Evolutionary conservation across 2,888 invertebrate genomes (phyloP).

Genomic region (Bellardia bayeri): DNA sequence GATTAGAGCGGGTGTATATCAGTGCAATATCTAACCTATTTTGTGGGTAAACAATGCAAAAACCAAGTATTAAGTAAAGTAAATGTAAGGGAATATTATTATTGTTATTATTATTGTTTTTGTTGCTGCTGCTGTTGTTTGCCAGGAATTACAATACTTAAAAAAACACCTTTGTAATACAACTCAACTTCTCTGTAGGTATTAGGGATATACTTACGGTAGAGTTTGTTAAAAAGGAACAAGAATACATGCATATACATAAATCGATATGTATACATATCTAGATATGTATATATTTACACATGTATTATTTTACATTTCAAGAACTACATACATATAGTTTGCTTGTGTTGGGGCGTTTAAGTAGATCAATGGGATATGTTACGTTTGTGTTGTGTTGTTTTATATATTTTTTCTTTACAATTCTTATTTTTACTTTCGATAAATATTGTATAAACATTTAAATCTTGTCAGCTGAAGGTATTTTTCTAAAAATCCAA

Average conservation of each 20-base stretch:
- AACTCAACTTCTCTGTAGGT: neutral
- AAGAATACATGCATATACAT: neutral
- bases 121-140: neutral
- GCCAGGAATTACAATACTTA: neutral
- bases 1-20: neutral
- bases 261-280: neutral
- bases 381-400: neutral
- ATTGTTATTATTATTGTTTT: neutral
- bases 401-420: neutral
- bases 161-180: conserved; percentile 5
- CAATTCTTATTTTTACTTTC: neutral
- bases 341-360: neutral
- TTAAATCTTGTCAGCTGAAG: neutral
- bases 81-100: conserved; percentile 13
- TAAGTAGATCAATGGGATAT: conserved; percentile 12
- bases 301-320: neutral
- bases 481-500: neutral
- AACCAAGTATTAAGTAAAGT: neutral
- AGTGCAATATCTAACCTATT: conserved; percentile 19
- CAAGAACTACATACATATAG: neutral
- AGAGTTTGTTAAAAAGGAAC: neutral
- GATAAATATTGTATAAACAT: conserved; percentile 10
- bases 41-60: conserved; percentile 17
- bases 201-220: neutral
- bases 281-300: no score